phyloP scores from a whole-genome alignment of 2,888 invertebrate genomes.

The Dynastes grantii region DNA sequence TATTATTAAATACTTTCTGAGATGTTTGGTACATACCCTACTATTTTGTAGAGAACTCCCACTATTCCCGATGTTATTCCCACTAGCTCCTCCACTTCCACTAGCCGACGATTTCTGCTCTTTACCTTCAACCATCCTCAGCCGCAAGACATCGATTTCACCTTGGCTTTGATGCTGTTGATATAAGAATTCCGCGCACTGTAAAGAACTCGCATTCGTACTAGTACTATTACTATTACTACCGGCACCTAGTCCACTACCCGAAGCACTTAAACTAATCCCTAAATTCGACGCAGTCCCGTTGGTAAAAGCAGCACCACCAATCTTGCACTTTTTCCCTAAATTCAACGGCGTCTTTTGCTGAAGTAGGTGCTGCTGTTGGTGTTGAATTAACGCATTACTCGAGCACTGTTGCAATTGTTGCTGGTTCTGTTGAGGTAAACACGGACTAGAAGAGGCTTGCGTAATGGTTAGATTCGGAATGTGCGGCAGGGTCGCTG shows the following conservation, averaged over 20 bases:
- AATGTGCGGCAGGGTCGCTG: slow-evolving; percentile 55
- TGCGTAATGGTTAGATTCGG: slow-evolving; percentile 64
- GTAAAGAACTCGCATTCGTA: slow-evolving; percentile 48
- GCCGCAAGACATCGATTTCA: slow-evolving; percentile 43
- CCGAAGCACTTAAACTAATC: slow-evolving; percentile 44
- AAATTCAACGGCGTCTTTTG: slow-evolving; percentile 63
- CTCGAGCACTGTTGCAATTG: slow-evolving; percentile 5
- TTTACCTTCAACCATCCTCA: slow-evolving; percentile 48
- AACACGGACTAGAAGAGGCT: slow-evolving; percentile 64
- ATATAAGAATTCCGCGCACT: slow-evolving; percentile 52
- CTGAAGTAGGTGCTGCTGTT: slow-evolving; percentile 26
- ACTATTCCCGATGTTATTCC: slow-evolving; percentile 22
- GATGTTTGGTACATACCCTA: slow-evolving; percentile 53
- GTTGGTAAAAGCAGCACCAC: slow-evolving; percentile 55
- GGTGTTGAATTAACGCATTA: slow-evolving; percentile 12
- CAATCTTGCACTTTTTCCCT: slow-evolving; percentile 58
- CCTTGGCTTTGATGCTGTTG: slow-evolving; percentile 17
- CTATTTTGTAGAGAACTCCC: slow-evolving; percentile 52
- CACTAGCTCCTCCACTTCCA: neutral
- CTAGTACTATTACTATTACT: slow-evolving; percentile 8
- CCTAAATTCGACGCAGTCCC: slow-evolving; percentile 52
- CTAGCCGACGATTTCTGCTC: slow-evolving; percentile 43
- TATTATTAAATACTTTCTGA: too few relatives aligned
- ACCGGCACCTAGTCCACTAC: neutral
- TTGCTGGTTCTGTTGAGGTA: slow-evolving; percentile 61